These are phyloP conservation scores for Ceyx cyanopectus DNA, from an alignment of 2,113 vertebrate genomes.

Conservation along the genomic window DNA sequence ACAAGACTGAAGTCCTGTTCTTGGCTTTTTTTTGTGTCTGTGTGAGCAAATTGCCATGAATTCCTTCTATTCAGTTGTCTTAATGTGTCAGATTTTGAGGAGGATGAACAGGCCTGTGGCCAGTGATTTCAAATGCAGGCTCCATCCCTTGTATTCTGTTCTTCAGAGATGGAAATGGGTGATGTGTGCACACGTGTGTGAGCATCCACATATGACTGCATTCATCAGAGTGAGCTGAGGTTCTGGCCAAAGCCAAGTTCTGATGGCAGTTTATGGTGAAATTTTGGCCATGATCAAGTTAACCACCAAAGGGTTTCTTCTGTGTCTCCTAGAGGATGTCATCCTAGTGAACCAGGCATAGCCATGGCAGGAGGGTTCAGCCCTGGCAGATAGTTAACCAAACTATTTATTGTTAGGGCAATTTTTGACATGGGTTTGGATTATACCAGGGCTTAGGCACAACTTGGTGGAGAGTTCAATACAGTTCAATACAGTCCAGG, in stretches of 20 bases:
- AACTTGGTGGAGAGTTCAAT: not conserved
- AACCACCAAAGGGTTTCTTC: not conserved
- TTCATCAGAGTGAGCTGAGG: not conserved
- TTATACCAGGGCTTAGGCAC: not conserved
- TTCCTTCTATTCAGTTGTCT: conserved; percentile 14
- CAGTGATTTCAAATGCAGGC: not conserved
- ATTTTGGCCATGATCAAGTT: not conserved
- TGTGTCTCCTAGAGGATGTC: not conserved
- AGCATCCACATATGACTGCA: not conserved
- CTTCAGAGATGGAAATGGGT: not conserved
- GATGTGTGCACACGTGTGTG: not conserved
- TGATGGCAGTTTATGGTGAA: not conserved
- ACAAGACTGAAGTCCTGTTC: not conserved
- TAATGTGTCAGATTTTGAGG: not conserved
- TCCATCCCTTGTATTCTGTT: not conserved
- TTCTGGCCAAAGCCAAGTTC: not conserved
- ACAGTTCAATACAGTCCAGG: not conserved
- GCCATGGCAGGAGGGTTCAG: not conserved
- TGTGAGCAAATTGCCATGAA: not conserved
- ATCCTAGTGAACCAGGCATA: not conserved
- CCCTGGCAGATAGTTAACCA: not conserved
- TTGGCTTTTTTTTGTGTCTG: not conserved
- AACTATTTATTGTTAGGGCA: not conserved
- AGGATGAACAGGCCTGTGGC: not conserved
- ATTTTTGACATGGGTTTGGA: not conserved